Conservation (phyloP, 2,888 invertebrate genomes). For the Hymenopus coronatus region DNA sequence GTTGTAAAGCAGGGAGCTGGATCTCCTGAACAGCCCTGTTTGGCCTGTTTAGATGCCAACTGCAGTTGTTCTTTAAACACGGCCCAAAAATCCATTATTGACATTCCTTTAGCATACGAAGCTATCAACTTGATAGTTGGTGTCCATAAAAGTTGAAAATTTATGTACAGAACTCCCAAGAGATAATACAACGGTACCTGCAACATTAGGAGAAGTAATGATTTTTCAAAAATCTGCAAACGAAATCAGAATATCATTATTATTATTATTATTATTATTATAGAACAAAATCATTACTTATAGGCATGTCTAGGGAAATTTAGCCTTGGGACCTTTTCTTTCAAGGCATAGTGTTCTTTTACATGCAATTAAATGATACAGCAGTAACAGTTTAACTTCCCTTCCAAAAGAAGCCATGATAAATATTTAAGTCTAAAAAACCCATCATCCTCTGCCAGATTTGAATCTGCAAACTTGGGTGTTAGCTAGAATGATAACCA, state of each 20-base stretch:
- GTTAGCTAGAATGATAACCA: no score
- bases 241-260: not conserved
- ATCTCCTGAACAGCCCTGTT: not conserved
- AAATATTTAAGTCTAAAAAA: no score
- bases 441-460: no score
- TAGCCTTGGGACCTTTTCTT: no score
- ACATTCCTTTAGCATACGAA: constrained; percentile 65
- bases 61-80: constrained; percentile 61
- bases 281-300: no score
- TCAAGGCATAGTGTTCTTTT: no score
- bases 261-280: no score
- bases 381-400: no score
- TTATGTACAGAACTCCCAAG: constrained; percentile 77
- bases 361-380: no score
- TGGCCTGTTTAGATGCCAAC: constrained; percentile 17
- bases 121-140: constrained; percentile 73
- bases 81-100: constrained; percentile 67
- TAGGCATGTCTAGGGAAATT: no score
- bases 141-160: constrained; percentile 88
- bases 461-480: no score
- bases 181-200: constrained; percentile 71
- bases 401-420: no score
- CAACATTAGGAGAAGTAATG: not conserved
- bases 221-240: constrained; percentile 1
- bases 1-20: not conserved